Evolutionary conservation across 2,888 invertebrate species (phyloP).

Genomic region (Cheilosia vernalis): DNA sequence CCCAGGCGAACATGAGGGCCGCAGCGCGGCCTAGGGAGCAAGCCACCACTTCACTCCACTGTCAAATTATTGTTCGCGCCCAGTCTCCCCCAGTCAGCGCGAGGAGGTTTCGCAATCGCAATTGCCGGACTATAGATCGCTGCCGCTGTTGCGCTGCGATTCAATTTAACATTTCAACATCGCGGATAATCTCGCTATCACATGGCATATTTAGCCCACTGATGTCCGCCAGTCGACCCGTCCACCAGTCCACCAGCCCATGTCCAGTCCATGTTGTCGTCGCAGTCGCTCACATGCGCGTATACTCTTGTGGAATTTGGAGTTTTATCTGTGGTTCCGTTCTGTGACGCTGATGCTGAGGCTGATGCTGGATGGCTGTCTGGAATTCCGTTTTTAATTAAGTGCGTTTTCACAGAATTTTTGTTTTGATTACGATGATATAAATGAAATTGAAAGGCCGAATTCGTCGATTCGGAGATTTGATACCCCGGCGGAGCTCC

Average conservation of each 20-base stretch:
- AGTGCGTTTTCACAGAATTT: slow-evolving; percentile 75
- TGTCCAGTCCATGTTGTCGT: slow-evolving; percentile 5
- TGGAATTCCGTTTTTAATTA: slow-evolving; percentile 75
- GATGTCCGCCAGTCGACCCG: slow-evolving; percentile 54
- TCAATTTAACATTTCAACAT: slow-evolving; percentile 75
- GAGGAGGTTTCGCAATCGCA: slow-evolving; percentile 28
- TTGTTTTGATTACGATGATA: slow-evolving; percentile 75
- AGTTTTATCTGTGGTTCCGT: slow-evolving; percentile 64
- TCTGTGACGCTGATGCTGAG: slow-evolving; percentile 23
- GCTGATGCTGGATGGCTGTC: slow-evolving; percentile 60
- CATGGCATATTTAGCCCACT: slow-evolving; percentile 76
- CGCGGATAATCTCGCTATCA: slow-evolving; percentile 75
- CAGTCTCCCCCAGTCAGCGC: slow-evolving; percentile 48
- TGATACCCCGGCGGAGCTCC: slow-evolving; percentile 43
- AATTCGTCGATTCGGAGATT: slow-evolving; percentile 70
- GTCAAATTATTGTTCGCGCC: slow-evolving; percentile 71
- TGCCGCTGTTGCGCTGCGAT: slow-evolving; percentile 45
- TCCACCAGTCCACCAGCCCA: neutral
- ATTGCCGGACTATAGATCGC: slow-evolving; percentile 40
- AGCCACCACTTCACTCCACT: slow-evolving; percentile 52
- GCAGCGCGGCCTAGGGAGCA: slow-evolving; percentile 56
- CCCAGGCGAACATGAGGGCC: slow-evolving; percentile 16
- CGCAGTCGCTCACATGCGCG: slow-evolving; percentile 6
- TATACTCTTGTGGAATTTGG: slow-evolving; percentile 57
- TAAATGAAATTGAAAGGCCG: slow-evolving; percentile 75